phyloP scores from a whole-genome alignment of 2,797 vertebrate genomes.

The Cynopterus sphinx region DNA sequence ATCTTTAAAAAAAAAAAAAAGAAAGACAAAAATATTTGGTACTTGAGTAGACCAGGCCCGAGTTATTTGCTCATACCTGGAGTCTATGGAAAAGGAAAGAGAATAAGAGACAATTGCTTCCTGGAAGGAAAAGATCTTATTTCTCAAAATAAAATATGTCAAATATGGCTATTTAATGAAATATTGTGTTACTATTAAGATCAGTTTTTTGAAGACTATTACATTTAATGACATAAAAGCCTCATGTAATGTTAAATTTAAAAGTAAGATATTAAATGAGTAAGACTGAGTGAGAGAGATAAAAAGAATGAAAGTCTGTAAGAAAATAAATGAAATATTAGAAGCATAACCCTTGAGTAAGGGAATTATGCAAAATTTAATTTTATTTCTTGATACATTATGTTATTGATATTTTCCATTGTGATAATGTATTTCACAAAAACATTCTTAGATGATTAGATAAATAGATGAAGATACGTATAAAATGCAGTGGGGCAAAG shows the following conservation, averaged over 20 bases:
- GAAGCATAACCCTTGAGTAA: background rate
- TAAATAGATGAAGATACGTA: background rate
- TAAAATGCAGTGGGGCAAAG: background rate
- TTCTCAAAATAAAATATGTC: constrained; percentile 35
- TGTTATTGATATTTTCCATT: background rate
- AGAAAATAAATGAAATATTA: background rate
- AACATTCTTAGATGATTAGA: background rate
- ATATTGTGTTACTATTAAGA: constrained; percentile 4
- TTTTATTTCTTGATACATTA: background rate
- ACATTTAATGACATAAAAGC: background rate
- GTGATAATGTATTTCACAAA: background rate
- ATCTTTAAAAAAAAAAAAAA: background rate
- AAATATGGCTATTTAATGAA: constrained; percentile 4
- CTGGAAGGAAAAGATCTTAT: constrained; percentile 24
- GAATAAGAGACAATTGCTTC: background rate
- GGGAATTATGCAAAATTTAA: background rate
- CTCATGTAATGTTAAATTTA: background rate
- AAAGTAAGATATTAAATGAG: constrained; percentile 14
- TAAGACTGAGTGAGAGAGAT: background rate
- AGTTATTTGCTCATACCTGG: constrained; percentile 12
- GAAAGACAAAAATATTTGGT: background rate
- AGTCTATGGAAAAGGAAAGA: background rate
- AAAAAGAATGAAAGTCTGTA: background rate
- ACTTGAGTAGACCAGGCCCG: background rate
- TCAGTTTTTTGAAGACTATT: constrained; percentile 7